Percentiles rank a stretch among this genome's conserved stretches.
Conservation (phyloP, 2,888 invertebrate species). For the Aelia acuminata region DNA sequence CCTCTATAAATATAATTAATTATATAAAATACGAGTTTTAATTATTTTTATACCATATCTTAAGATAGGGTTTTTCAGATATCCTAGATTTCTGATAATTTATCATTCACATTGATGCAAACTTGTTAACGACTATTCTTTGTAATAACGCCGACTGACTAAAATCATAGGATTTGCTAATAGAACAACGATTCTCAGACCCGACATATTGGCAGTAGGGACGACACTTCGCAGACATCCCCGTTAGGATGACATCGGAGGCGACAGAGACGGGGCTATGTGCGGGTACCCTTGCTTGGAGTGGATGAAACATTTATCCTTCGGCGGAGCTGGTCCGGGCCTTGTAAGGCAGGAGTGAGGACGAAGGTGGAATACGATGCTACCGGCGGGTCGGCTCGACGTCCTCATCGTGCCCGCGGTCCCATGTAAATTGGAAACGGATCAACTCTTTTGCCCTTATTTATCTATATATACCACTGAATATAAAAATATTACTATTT, state of each 20-base stretch:
- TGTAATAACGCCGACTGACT: too few species aligned
- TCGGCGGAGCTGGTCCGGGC: conserved; percentile 11
- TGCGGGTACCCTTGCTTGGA: conserved; percentile 26
- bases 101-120: too few species aligned
- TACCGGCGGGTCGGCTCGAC: background rate
- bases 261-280: background rate
- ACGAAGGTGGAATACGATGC: conserved; percentile 1
- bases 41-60: too few species aligned
- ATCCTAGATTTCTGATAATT: too few species aligned
- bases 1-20: too few species aligned
- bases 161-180: too few species aligned
- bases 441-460: background rate
- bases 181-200: background rate
- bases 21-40: too few species aligned
- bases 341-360: conserved; percentile 13
- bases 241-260: background rate
- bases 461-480: background rate
- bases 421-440: background rate
- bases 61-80: too few species aligned
- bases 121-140: too few species aligned
- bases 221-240: background rate
- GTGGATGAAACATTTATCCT: conserved; percentile 35
- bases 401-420: background rate
- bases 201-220: background rate
- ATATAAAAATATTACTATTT: background rate